Percentiles rank a stretch among this genome's conserved stretches.
phyloP scores from a whole-genome alignment of 2,888 invertebrate species.

The Habroteleia sp. region DNA sequence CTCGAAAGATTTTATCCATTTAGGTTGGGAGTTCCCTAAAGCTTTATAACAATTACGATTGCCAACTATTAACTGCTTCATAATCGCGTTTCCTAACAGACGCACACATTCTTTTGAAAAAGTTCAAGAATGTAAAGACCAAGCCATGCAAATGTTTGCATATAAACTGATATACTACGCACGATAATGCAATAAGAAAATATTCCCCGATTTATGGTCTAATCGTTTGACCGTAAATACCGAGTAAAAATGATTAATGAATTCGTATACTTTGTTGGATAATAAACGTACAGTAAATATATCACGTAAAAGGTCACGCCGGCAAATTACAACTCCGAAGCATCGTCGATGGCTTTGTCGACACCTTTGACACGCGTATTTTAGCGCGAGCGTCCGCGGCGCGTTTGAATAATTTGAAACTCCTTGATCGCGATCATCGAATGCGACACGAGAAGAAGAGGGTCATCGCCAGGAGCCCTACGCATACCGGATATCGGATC shows the following conservation, averaged over 20 bases:
- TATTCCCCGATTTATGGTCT: constrained; percentile 57
- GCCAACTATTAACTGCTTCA: constrained; percentile 26
- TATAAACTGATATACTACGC: constrained; percentile 50
- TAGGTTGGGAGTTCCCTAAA: constrained; percentile 48
- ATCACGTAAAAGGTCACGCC: constrained; percentile 52
- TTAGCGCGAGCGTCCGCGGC: constrained; percentile 28
- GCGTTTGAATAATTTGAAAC: constrained; percentile 47
- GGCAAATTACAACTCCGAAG: constrained; percentile 43
- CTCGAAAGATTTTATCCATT: constrained; percentile 31
- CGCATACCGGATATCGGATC: constrained; percentile 71
- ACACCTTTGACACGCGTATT: constrained; percentile 54
- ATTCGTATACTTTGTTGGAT: constrained; percentile 40
- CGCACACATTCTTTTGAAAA: constrained; percentile 30
- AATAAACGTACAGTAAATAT: constrained; percentile 47
- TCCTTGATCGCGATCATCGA: constrained; percentile 50
- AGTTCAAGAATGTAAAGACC: constrained; percentile 43
- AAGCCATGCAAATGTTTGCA: constrained; percentile 40
- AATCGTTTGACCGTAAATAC: constrained; percentile 47
- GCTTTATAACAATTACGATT: constrained; percentile 44
- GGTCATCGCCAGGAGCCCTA: constrained; percentile 65
- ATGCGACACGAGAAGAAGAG: constrained; percentile 44
- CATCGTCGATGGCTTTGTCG: constrained; percentile 38
- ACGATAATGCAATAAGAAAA: constrained; percentile 56
- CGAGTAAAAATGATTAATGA: constrained; percentile 56
- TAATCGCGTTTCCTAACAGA: constrained; percentile 25